These are phyloP conservation scores for Callorhinus ursinus DNA, from an alignment of 2,113 vertebrate species.

Conservation along the genomic window DNA sequence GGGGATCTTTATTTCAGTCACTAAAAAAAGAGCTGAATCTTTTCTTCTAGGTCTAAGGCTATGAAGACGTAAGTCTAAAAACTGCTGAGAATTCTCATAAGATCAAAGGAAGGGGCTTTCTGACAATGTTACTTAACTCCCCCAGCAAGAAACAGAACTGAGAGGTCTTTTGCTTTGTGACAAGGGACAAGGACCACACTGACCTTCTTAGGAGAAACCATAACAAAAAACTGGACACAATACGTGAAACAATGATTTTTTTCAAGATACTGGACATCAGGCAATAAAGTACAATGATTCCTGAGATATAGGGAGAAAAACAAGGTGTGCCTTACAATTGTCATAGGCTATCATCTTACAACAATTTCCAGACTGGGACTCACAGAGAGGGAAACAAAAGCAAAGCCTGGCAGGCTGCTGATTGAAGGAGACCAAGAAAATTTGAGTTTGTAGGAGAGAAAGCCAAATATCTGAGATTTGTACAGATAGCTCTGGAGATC, in stretches of 20 bases:
- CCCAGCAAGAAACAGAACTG: neutral
- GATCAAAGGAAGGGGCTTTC: neutral
- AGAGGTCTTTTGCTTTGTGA: neutral
- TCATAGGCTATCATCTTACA: neutral
- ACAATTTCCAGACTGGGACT: neutral
- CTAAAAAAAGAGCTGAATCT: neutral
- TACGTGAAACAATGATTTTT: neutral
- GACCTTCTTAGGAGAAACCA: neutral
- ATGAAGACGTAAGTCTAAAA: neutral
- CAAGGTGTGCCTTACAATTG: neutral
- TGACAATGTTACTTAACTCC: neutral
- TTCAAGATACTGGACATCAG: neutral
- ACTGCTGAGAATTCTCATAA: neutral
- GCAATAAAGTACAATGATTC: neutral
- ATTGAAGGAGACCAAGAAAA: neutral
- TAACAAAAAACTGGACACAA: neutral
- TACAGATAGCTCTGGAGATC: neutral
- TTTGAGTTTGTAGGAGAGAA: neutral
- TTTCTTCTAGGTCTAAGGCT: neutral
- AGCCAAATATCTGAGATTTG: neutral
- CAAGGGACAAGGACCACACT: neutral
- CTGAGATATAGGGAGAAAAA: neutral
- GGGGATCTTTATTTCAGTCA: neutral
- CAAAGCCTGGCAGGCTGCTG: neutral
- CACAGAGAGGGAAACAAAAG: neutral